A percentile compares a stretch with the other conserved stretches of the same genome.
Conservation (phyloP, 2,113 vertebrate genomes). For the Nothoprocta pentlandii region DNA sequence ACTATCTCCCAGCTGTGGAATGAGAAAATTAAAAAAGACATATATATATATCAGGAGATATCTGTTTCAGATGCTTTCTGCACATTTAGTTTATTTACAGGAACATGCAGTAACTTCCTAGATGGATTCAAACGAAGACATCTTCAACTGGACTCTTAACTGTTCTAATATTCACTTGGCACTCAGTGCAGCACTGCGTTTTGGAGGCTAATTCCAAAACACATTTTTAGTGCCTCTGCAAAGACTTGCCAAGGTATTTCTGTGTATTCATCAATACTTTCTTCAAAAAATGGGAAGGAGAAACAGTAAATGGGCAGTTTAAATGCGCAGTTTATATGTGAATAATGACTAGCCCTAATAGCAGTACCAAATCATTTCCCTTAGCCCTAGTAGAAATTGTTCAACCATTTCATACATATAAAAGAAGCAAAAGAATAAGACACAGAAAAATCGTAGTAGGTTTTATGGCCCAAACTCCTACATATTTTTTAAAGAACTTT, state of each 20-base stretch:
- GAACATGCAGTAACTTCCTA: background rate
- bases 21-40: background rate
- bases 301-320: slow-evolving; percentile 23
- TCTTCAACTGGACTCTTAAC: background rate
- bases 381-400: slow-evolving; percentile 29
- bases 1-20: background rate
- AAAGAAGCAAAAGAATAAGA: background rate
- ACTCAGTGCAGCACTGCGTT: background rate
- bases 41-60: background rate
- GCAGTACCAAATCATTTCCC: slow-evolving; percentile 34
- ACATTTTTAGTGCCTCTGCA: slow-evolving; percentile 2
- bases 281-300: slow-evolving; percentile 12
- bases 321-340: slow-evolving; percentile 17
- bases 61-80: background rate
- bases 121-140: background rate
- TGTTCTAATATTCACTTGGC: background rate
- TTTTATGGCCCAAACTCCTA: slow-evolving; percentile 41
- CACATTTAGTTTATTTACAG: background rate
- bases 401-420: background rate
- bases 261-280: slow-evolving; percentile 23
- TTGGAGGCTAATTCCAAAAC: background rate
- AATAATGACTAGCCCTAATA: slow-evolving; percentile 60
- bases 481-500: slow-evolving; percentile 57
- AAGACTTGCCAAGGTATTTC: slow-evolving; percentile 27
- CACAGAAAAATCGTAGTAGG: slow-evolving; percentile 37